Evolutionary conservation across 2,888 invertebrate genomes (phyloP).

Genomic region (Drosophila yooni): DNA sequence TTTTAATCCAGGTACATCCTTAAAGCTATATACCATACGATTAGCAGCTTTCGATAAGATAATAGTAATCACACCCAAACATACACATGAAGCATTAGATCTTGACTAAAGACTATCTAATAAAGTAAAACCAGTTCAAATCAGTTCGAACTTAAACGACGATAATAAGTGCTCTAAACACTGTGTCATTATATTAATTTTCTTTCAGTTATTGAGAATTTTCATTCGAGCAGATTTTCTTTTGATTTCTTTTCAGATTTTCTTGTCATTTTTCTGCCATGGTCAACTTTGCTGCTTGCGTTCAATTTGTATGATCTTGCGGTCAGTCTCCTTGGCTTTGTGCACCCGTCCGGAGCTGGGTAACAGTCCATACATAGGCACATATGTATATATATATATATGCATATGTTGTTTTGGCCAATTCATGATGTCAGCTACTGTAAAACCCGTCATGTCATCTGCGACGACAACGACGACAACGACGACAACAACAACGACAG

Average conservation of each 20-base stretch:
- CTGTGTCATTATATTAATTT: background rate
- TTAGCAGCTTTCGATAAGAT: background rate
- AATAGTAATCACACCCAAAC: background rate
- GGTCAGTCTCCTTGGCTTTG: slow-evolving; percentile 26
- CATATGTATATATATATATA: background rate
- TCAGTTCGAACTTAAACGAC: background rate
- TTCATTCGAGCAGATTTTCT: background rate
- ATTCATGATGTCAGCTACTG: slow-evolving; percentile 66
- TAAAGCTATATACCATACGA: no score
- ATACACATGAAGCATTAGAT: background rate
- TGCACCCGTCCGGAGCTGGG: slow-evolving; percentile 20
- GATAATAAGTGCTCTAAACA: background rate
- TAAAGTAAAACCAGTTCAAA: background rate
- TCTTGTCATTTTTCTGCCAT: slow-evolving; percentile 4
- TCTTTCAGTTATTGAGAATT: background rate
- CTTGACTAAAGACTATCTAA: background rate
- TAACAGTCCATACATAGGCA: slow-evolving; percentile 18
- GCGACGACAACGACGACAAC: slow-evolving; percentile 10
- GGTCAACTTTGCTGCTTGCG: slow-evolving; percentile 1
- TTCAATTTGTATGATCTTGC: slow-evolving; percentile 16
- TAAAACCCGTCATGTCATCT: slow-evolving; percentile 45
- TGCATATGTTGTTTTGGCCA: slow-evolving; percentile 36
- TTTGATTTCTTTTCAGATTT: background rate
- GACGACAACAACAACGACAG: background rate
- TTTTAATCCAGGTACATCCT: no score